Base-by-base conservation (phyloP, 2,888 invertebrate genomes). In the Drosophila quasianomalipes region DNA sequence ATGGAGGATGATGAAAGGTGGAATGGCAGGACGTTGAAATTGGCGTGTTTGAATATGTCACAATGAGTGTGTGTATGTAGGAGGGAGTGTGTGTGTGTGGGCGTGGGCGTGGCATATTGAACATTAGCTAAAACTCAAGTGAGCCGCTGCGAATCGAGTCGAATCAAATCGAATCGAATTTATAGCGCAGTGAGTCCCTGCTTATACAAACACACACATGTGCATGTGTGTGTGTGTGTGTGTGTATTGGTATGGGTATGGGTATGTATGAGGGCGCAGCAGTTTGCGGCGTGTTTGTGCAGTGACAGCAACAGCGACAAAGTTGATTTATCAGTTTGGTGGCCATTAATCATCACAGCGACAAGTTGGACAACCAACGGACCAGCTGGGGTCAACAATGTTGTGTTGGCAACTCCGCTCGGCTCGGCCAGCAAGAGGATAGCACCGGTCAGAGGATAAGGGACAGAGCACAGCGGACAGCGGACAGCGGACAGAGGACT, bases 251-350 rank as follows among this genome's bases (percentile, higher is more conserved):
- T 22, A 22, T 57, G 58, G 39, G 63, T 57, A n/a, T 66, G 62
- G 39, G 30, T 67, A 33, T 71, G 71, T 30, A 54, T 9, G 73
- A 79, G 73, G 82, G 78, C 72, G 73, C 82, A 82, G 89, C 81
- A 81, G 80, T 88, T 85, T 85, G 87, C 85, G 89, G 82, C 87
- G 88, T 85, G 82, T 86, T 81, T 82, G 84, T 82, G 82, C 82
- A 83, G 80, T 87, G 89, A 89, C 89, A 89, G 89, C 88, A 83
- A 89, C 83, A 85, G 83, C 84, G 88, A 85, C 87, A 87, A 90
- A 91, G 89, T 91, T 91, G 91, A 91, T 91, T 91, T 91, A 91
- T 91, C 91, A 85, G 89, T 85, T 91, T 87, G 83, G 87, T 83
- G 87, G 88, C 89, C 90, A 91, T 91, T 91, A 90, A 91, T 91